These are phyloP conservation scores for Actinemys pallida DNA, from an alignment of 2,113 vertebrate genomes.

Conservation along the genomic window DNA sequence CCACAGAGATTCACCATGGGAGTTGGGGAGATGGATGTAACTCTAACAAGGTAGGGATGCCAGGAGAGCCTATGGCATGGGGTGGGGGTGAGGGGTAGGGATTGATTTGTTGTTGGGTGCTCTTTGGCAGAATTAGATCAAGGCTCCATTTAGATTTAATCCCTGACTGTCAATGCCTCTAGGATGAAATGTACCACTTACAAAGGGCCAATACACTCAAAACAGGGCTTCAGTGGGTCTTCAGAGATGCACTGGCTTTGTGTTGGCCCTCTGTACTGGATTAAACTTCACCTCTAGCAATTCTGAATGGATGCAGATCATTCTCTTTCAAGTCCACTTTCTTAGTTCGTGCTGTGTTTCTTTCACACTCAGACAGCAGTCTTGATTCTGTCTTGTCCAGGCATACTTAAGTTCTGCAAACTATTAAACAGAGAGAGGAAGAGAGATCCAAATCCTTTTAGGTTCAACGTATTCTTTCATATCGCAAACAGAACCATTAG, in stretches of 20 bases:
- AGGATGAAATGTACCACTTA: neutral
- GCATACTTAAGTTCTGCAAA: neutral
- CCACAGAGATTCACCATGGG: neutral
- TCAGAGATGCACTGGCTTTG: no score
- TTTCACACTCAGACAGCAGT: rapidly evolving
- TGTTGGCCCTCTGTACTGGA: rapidly evolving
- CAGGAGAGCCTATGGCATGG: neutral
- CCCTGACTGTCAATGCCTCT: neutral
- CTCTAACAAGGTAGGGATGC: neutral
- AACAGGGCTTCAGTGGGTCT: neutral
- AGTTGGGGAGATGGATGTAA: neutral
- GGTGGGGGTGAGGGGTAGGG: neutral
- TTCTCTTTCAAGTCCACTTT: neutral
- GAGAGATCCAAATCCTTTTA: neutral
- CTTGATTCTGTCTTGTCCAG: rapidly evolving
- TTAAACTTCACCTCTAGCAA: neutral
- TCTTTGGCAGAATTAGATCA: neutral
- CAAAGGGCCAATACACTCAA: neutral
- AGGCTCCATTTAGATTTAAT: neutral
- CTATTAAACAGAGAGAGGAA: rapidly evolving
- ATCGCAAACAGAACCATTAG: rapidly evolving
- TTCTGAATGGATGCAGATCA: neutral
- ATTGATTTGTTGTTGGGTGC: no score
- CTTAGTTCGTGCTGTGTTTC: neutral
- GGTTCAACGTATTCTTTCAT: neutral